phyloP scores from a whole-genome alignment of 2,888 invertebrate species.

The Hyposoter dolosus region DNA sequence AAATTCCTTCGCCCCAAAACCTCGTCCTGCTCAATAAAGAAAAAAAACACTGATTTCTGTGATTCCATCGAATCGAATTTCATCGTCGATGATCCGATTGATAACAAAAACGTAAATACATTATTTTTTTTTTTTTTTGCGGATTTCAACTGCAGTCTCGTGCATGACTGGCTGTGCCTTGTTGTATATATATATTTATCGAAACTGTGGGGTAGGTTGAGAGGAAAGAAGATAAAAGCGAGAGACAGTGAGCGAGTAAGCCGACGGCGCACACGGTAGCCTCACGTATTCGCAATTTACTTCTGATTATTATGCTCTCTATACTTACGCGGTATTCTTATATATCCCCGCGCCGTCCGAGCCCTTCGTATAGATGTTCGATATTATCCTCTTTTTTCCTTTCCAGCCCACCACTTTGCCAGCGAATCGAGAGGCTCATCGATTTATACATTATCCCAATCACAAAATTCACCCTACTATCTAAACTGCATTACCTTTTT shows the following conservation, averaged over 20 bases:
- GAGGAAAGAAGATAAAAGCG: constrained; percentile 1
- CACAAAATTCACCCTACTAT: constrained; percentile 42
- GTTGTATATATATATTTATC: constrained; percentile 2
- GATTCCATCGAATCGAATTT: neutral
- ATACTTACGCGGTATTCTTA: constrained; percentile 79
- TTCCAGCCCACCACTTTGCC: constrained; percentile 16
- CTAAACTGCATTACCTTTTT: constrained; percentile 23
- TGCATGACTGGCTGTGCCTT: neutral
- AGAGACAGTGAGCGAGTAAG: constrained; percentile 49
- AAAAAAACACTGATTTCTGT: neutral
- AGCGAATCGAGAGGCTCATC: constrained; percentile 58
- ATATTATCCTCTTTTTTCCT: constrained; percentile 18
- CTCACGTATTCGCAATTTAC: constrained; percentile 84
- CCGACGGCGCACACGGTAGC: constrained; percentile 83
- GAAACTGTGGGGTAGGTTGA: constrained; percentile 39
- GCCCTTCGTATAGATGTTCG: constrained; percentile 48
- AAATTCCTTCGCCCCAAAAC: neutral
- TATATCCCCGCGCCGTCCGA: constrained; percentile 24
- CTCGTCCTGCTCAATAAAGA: neutral
- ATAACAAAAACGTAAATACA: neutral
- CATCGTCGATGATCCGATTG: neutral
- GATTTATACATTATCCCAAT: constrained; percentile 65
- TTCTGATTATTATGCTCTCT: constrained; percentile 84
- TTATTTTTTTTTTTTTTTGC: neutral
- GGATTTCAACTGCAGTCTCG: neutral